Percentiles rank a stretch among this genome's conserved stretches.
Evolutionary conservation across 1,140 invertebrate species (phyloP).

Genomic region (Bicyclus anynana): DNA sequence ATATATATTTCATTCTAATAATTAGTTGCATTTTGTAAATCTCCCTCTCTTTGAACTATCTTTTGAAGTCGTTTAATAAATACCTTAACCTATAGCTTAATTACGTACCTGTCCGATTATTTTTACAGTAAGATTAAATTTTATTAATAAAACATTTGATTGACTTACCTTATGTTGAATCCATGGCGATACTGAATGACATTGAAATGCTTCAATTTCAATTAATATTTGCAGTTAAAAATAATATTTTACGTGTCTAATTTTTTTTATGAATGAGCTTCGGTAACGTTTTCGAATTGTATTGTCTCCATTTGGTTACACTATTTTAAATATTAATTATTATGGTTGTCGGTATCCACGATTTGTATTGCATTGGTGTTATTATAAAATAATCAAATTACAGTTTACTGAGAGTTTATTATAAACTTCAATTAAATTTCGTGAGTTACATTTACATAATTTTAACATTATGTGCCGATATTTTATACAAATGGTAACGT

Average conservation of each 20-base stretch:
- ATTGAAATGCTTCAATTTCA: neutral
- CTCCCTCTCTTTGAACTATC: no score
- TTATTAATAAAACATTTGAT: no score
- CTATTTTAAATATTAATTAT: neutral
- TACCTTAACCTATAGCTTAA: no score
- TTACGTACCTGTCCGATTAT: no score
- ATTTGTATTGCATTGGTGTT: neutral
- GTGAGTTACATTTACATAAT: conserved; percentile 57
- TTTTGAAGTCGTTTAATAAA: no score
- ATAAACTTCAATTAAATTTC: conserved; percentile 53
- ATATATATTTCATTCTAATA: no score
- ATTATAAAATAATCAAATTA: conserved; percentile 14
- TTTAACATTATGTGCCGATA: conserved; percentile 47
- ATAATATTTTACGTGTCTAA: neutral
- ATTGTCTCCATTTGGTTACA: neutral
- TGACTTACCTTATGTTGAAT: neutral
- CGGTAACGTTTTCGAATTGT: no score
- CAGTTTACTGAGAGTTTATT: conserved; percentile 53
- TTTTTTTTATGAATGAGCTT: neutral
- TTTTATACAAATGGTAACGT: conserved; percentile 65
- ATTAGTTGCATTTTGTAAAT: no score
- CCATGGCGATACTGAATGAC: neutral
- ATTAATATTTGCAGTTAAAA: neutral
- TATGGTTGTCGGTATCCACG: neutral
- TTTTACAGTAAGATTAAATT: no score